Conservation (phyloP, 37 sponge, comb jelly and placozoan genomes). For the Agelas oroides region DNA sequence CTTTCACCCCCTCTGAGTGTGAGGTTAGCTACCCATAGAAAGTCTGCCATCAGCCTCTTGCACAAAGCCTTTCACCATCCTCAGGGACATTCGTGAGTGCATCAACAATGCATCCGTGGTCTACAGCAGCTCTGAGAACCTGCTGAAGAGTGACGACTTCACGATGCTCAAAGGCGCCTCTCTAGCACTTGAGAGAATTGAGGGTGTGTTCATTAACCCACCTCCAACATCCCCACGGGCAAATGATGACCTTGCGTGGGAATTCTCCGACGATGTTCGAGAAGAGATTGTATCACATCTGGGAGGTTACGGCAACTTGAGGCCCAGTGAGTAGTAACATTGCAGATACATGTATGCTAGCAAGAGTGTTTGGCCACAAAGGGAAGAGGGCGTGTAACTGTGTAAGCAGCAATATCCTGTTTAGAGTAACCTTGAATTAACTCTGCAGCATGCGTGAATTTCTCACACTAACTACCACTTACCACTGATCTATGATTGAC, state of each 20-base stretch:
- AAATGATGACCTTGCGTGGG: slow-evolving; percentile 17
- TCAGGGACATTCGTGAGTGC: slow-evolving; percentile 29
- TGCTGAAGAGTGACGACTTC: slow-evolving; percentile 20
- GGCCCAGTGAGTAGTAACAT: slow-evolving; percentile 12
- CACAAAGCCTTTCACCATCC: not conserved
- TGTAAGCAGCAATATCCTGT: no score
- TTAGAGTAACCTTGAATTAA: no score
- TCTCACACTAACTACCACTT: no score
- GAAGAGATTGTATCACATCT: slow-evolving; percentile 24
- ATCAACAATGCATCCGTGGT: slow-evolving; percentile 29
- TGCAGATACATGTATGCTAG: not conserved
- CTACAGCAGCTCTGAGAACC: not conserved
- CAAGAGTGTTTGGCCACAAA: no score
- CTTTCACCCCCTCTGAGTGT: no score
- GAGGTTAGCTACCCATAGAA: no score
- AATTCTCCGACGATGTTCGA: slow-evolving; percentile 20
- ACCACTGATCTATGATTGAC: no score
- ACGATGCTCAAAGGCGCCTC: not conserved
- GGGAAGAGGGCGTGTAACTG: no score
- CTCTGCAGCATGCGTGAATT: no score
- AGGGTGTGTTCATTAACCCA: slow-evolving; percentile 44
- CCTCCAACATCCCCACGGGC: slow-evolving; percentile 29
- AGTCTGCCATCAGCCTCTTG: no score
- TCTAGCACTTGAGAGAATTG: slow-evolving; percentile 22
- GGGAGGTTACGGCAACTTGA: slow-evolving; percentile 19